Evolutionary conservation across 1,140 invertebrate genomes (phyloP), one percentile per base, ranked within the genome.

Genomic region (Caenorhabditis briggsae): DNA sequence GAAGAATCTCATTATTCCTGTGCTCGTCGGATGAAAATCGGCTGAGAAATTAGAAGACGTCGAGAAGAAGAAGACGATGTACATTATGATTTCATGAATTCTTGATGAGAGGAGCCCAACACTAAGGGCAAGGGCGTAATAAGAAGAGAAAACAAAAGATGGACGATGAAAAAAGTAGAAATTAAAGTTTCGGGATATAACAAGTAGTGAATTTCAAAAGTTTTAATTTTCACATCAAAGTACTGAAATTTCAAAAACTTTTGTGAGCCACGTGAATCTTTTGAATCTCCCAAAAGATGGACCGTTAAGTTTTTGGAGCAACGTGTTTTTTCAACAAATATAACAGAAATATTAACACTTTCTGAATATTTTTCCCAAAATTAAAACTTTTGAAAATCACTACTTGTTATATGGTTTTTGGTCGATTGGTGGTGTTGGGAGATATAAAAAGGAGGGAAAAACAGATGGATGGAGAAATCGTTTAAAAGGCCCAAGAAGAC

Each of bases 51-150:
- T 78, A 78, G 46, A 78, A 78, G 70, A 78, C 43, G 14, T 50
- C 18, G 18, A 16, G 59, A 25, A 25, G 56, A 58, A 23, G 59
- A 61, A 50, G 70, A 78, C 70, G 70, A 78, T 78, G 70, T 78
- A 46, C 70, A 78, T 50, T 78, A 46, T 78, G 70, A 78, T 78
- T 78, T 78, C 70, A 78, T 78, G 70, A 78, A 78, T 78, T 78
- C 70, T 50, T 7, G 53, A 78, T 78, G 70, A 53, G 46, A 61
- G 53, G 43, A 50, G 46, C 70, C 43, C 43, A 46, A 70, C n/a
- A 33, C 18, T 20, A 46, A 46, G 50, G 53, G 70, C 20, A 46
- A 33, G 46, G 53, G 70, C 70, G 46, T 78, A 78, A 78, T 78
- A 46, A 50, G 70, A 78, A 78, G n/a, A 50, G 46, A 46, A 41